phyloP scores from a whole-genome alignment of 2,888 invertebrate species.

The Diploptera punctata region DNA sequence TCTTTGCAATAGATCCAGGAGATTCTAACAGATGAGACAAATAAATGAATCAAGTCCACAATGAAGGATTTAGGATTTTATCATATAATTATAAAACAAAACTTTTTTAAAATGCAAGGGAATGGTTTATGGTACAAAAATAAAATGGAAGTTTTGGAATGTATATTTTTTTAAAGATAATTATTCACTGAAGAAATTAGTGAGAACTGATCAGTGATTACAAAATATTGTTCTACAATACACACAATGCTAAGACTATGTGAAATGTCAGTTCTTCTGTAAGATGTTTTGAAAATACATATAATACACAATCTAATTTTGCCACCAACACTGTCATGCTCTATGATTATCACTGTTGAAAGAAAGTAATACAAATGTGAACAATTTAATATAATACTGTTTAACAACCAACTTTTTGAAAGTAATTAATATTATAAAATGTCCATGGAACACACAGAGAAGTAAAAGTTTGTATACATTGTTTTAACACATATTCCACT shows the following conservation, averaged over 20 bases:
- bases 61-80: constrained; percentile 7
- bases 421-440: background rate
- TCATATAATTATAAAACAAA: background rate
- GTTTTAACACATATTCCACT: background rate
- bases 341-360: constrained; percentile 17
- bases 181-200: background rate
- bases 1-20: constrained; percentile 2
- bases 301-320: constrained; percentile 11
- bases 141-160: background rate
- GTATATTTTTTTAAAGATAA: background rate
- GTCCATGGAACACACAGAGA: constrained; percentile 7
- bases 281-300: constrained; percentile 7
- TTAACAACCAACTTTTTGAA: background rate
- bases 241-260: background rate
- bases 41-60: constrained; percentile 3
- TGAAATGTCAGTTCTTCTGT: constrained; percentile 2
- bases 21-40: background rate
- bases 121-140: background rate
- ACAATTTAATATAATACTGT: constrained; percentile 13
- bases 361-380: constrained; percentile 23
- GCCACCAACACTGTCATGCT: constrained; percentile 27
- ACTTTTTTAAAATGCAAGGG: background rate
- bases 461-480: background rate
- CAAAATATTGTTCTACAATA: background rate
- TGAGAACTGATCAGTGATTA: background rate